phyloP scores from a whole-genome alignment of 2,113 vertebrate species.

The Tetraodon nigroviridis region DNA sequence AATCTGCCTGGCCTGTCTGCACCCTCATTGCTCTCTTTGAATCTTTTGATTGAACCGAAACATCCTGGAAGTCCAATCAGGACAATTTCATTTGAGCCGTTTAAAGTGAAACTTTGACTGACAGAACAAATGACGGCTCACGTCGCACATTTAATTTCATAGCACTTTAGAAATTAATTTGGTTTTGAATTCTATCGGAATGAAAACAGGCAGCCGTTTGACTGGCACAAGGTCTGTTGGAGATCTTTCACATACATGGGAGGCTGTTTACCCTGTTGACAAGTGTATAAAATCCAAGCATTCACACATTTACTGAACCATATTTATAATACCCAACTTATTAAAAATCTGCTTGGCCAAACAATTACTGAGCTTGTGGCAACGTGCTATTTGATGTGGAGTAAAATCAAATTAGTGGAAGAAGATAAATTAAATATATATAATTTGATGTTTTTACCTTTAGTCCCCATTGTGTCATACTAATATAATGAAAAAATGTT shows the following conservation, averaged over 20 bases:
- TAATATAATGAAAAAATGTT: too few relatives aligned
- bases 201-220: background rate
- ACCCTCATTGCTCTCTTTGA: background rate
- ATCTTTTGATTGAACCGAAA: slow-evolving; percentile 14
- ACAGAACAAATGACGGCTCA: background rate
- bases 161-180: background rate
- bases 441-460: background rate
- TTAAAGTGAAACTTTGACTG: background rate
- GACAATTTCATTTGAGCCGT: background rate
- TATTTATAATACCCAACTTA: too few relatives aligned
- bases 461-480: background rate
- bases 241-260: too few relatives aligned
- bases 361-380: too few relatives aligned
- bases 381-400: too few relatives aligned
- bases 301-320: too few relatives aligned
- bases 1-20: slow-evolving; percentile 8
- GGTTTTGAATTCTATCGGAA: background rate
- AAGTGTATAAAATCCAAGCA: too few relatives aligned
- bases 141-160: background rate
- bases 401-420: too few relatives aligned
- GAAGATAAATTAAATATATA: too few relatives aligned
- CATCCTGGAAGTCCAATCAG: slow-evolving; percentile 1
- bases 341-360: too few relatives aligned
- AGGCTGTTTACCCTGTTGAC: too few relatives aligned
- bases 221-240: too few relatives aligned